Base-by-base conservation (phyloP, 2,888 invertebrate species). In the Cephus pygmeus region DNA sequence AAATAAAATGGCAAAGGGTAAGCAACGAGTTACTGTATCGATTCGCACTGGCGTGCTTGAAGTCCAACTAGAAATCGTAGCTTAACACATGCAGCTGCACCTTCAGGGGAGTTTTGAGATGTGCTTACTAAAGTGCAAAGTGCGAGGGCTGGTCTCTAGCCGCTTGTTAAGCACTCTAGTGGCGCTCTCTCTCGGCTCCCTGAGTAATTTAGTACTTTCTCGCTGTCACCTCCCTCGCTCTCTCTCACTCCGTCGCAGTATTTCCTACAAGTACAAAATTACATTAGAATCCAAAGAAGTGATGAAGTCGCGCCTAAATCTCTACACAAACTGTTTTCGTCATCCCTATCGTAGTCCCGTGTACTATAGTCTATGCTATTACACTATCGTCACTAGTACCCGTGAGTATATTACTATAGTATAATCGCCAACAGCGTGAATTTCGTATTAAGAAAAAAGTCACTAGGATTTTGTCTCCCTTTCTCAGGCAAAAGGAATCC, bases 181-280 rank as follows among this genome's bases (percentile, higher is more conserved):
- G 35, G 68, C 68, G 40, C 36, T 15, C 75, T 56, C 30, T 40
- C 23, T 30, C 11, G 68, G 1, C 36, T 56, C 11, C n/a, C n/a
- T 11, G 1, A 34, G 35, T 23, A 30, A 73, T 73, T 34, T 77
- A 78, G 80, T 79, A 82, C 79, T 76, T 76, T 79, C 56, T 31
- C 4, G 30, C 76, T 33, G 73, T 80, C 34, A 76, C 34, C 73
- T 36, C 73, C 75, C 69, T 76, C 69, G 33, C 31, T 75, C 34
- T 75, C 35, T 69, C 34, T 77, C 74, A 34, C 34, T 56, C 34
- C 11, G 34, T 71, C 69, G 11, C 69, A 23, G 12, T 33, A 71
- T 71, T 71, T 15, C 4, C 15, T n/a, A 9, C 9, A 23, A 71
- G 33, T 31, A 71, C 71, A 1, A 31, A 34, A 34, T 30, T 15